Evolutionary conservation across 2,797 vertebrate species (phyloP), one percentile per base, ranked within the genome.

Genomic region (Fistularia commersonii): DNA sequence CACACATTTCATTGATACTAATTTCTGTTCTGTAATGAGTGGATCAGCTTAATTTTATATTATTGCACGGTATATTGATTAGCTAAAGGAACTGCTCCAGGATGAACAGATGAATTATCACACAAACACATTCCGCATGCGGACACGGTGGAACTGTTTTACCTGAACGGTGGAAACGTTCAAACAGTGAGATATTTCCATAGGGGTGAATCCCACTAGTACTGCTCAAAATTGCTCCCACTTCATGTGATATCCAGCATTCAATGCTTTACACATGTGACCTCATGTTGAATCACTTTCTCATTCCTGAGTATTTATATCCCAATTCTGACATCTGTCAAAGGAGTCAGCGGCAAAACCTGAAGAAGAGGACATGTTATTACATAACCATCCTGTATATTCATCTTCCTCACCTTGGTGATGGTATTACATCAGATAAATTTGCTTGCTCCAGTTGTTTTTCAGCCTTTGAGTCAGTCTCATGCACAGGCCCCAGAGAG

Each of bases 391-490:
- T 59, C 47, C 69, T 31, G 48, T 60, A 36, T 74, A 72, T 61
- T 38, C 59, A 66, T 74, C 60, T 60, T 59, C 65, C 58, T 67
- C 52, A 66, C 64, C 68, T 77, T 57, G 43, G 54, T 48, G 45
- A 74, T 76, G 72, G 59, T 59, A 15, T 69, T 59, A 66, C 65
- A 73, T 80, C 68, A 81, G 76, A 77, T 57, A 76, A 41, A 45
- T 64, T 69, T 61, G 45, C 59, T 62, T 40, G 15, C 32, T 46
- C 51, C 33, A 4, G 40, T 32, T 8, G 3, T 32, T 47, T 70
- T 50, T 60, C 75, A 73, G 67, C 62, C 46, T 55, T 13, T n/a
- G 44, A 51, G 40, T 51, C 15, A 48, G 64, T 45, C 47, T 69
- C 40, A 45, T 63, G 69, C 42, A 1, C 9, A 58, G 55, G 48